Percentiles rank a stretch among this genome's conserved stretches.
phyloP scores from a whole-genome alignment of 2,888 invertebrate genomes.

The Heliconius sara region DNA sequence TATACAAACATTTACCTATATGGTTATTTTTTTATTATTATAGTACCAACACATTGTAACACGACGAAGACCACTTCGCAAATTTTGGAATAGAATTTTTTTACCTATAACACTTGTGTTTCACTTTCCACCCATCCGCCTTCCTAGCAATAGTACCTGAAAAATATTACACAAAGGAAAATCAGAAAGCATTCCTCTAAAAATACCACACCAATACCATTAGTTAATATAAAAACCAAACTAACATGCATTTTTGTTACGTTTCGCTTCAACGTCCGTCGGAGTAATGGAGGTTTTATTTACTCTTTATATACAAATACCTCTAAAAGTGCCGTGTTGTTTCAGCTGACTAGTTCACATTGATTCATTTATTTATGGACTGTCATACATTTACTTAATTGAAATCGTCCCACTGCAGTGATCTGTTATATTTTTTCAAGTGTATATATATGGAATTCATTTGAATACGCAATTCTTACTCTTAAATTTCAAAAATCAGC shows the following conservation, averaged over 20 bases:
- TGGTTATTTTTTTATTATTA: no score
- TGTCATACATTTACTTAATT: background rate
- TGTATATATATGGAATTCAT: background rate
- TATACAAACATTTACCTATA: no score
- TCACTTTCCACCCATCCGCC: no score
- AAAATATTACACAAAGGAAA: background rate
- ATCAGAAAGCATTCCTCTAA: background rate
- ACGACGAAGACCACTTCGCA: no score
- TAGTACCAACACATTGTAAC: no score
- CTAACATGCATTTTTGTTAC: slow-evolving; percentile 2
- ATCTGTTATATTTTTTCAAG: background rate
- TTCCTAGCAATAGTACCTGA: background rate
- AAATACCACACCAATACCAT: background rate
- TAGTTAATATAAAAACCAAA: background rate
- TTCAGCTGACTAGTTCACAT: slow-evolving; percentile 20
- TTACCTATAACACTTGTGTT: no score
- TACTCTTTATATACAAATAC: slow-evolving; percentile 27
- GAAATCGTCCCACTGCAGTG: background rate
- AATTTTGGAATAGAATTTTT: no score
- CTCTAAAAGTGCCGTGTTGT: slow-evolving; percentile 15
- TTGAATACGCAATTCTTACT: background rate
- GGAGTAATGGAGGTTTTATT: slow-evolving; percentile 12
- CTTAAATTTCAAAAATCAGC: background rate
- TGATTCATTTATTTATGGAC: slow-evolving; percentile 25
- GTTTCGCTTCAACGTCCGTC: slow-evolving; percentile 12